These are phyloP conservation scores for Cyrtorhinus lividipennis DNA, from an alignment of 1,140 invertebrate genomes.

Conservation along the genomic window DNA sequence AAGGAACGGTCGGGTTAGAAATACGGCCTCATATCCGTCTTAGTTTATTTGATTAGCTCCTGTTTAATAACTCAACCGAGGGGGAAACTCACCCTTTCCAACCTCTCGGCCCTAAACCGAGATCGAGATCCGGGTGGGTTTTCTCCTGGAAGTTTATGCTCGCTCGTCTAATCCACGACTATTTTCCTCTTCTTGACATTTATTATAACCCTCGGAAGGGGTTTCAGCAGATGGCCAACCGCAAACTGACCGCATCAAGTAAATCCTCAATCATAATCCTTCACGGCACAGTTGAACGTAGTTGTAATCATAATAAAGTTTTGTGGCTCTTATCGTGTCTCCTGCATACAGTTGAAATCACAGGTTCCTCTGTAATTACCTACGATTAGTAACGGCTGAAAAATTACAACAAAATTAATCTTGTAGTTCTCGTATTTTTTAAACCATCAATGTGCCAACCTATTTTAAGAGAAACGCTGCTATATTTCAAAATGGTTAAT, in stretches of 20 bases:
- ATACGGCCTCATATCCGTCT: constrained; percentile 7
- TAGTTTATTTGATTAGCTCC: constrained; percentile 8
- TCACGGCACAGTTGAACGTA: too few relatives aligned
- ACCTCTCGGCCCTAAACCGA: neutral
- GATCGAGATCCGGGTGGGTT: neutral
- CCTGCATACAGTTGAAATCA: too few relatives aligned
- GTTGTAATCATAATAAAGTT: too few relatives aligned
- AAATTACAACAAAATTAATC: too few relatives aligned
- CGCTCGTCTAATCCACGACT: neutral
- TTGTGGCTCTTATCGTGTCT: too few relatives aligned
- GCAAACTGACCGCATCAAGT: neutral
- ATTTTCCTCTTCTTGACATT: neutral
- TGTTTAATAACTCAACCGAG: constrained; percentile 7
- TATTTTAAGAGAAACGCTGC: too few relatives aligned
- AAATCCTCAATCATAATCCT: too few relatives aligned
- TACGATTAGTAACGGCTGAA: too few relatives aligned
- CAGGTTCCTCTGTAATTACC: too few relatives aligned
- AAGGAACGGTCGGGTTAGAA: neutral
- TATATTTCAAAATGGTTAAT: too few relatives aligned
- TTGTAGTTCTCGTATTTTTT: too few relatives aligned
- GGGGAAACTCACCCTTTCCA: neutral
- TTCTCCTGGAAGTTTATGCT: neutral
- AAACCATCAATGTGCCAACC: too few relatives aligned
- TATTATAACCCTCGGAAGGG: neutral
- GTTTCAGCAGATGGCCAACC: neutral